These are phyloP conservation scores for Macrobrachium nipponense DNA, from an alignment of 1,140 invertebrate species.

Conservation along the genomic window DNA sequence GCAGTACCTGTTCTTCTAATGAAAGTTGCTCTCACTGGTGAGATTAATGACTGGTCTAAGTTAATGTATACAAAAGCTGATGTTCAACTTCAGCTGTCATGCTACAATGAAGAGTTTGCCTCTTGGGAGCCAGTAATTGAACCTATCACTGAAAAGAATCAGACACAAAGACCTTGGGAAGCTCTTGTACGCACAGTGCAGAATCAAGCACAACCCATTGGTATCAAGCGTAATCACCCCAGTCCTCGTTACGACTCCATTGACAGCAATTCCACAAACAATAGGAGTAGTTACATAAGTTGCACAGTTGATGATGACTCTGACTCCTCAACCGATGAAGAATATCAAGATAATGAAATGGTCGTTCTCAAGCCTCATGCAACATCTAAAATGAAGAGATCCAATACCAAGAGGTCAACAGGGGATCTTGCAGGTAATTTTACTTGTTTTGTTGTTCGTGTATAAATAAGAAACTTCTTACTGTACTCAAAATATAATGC, in stretches of 20 bases:
- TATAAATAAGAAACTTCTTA: too few species aligned
- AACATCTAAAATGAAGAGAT: slow-evolving; percentile 67
- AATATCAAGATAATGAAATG: slow-evolving; percentile 74
- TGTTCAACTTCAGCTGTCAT: slow-evolving; percentile 78
- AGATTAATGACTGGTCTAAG: slow-evolving; percentile 77
- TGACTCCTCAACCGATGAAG: slow-evolving; percentile 75
- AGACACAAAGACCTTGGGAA: slow-evolving; percentile 80
- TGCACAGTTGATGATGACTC: slow-evolving; percentile 69
- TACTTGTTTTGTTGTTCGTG: background rate
- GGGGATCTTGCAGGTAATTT: slow-evolving; percentile 24
- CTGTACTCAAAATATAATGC: too few species aligned
- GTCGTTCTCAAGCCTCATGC: slow-evolving; percentile 68
- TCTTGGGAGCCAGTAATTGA: slow-evolving; percentile 86
- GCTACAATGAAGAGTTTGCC: slow-evolving; percentile 79
- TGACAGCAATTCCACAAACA: slow-evolving; percentile 38
- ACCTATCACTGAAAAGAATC: slow-evolving; percentile 77
- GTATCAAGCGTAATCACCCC: slow-evolving; percentile 43
- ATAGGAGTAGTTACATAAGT: slow-evolving; percentile 39
- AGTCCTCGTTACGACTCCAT: slow-evolving; percentile 49
- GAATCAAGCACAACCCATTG: slow-evolving; percentile 52
- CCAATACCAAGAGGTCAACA: slow-evolving; percentile 63
- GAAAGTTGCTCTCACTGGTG: slow-evolving; percentile 73
- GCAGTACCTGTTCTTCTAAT: slow-evolving; percentile 70
- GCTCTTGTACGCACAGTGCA: slow-evolving; percentile 70
- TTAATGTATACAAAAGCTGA: slow-evolving; percentile 71